A percentile compares a stretch with the other conserved stretches of the same genome.
Conservation (phyloP, 2,113 vertebrate species). For the Rallus limicola region DNA sequence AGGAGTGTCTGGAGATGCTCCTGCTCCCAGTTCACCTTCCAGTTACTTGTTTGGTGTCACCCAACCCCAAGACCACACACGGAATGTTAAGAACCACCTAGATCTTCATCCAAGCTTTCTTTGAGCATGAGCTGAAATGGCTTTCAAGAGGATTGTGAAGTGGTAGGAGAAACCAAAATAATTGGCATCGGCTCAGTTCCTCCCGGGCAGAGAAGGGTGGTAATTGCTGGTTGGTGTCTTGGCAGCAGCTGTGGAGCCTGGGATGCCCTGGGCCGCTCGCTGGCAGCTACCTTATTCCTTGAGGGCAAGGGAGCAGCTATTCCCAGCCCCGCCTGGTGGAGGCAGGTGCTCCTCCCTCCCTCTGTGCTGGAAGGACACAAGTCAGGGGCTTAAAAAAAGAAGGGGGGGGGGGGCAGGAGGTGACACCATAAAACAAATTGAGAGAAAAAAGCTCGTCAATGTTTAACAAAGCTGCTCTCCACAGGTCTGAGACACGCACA, state of each 20-base stretch:
- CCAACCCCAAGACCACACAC: neutral
- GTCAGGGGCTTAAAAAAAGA: neutral
- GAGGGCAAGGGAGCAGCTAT: neutral
- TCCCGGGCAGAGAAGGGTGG: neutral
- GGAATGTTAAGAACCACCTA: neutral
- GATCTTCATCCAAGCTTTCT: neutral
- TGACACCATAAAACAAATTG: neutral
- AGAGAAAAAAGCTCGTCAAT: neutral
- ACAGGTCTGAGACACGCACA: neutral
- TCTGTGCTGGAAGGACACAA: neutral
- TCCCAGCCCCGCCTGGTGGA: neutral
- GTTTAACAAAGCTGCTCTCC: neutral
- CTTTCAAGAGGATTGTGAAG: neutral
- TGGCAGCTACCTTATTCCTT: rapidly evolving
- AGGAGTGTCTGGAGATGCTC: neutral
- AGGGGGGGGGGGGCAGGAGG: neutral
- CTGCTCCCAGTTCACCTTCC: neutral
- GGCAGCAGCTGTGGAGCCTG: rapidly evolving
- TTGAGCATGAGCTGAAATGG: neutral
- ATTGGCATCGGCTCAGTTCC: rapidly evolving
- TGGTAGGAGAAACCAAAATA: neutral
- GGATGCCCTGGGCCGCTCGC: neutral
- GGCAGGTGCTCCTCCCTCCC: neutral
- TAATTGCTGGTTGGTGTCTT: neutral
- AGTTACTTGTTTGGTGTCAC: neutral